A percentile compares a stretch with the other conserved stretches of the same genome.
These are phyloP conservation scores for Bombycilla garrulus DNA, from an alignment of 2,113 vertebrate genomes.

Conservation along the genomic window DNA sequence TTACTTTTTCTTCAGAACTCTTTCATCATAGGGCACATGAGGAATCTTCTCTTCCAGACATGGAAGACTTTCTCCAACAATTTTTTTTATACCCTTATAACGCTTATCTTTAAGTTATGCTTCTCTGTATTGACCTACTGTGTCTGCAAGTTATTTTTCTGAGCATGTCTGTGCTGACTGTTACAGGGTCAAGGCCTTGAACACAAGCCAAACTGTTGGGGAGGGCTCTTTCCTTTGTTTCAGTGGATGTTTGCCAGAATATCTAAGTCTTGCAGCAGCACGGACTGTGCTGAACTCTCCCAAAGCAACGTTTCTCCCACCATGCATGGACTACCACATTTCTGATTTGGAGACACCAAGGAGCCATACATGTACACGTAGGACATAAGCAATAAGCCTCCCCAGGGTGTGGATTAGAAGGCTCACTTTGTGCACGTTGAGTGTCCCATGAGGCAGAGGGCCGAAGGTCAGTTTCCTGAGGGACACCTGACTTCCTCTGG, in stretches of 20 bases:
- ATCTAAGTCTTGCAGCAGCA: neutral
- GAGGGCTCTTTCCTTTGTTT: conserved; percentile 25
- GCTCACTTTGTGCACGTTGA: neutral
- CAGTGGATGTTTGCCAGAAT: conserved; percentile 1
- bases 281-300: neutral
- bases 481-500: neutral
- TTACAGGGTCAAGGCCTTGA: conserved; percentile 26
- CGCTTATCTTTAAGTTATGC: conserved; percentile 1
- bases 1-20: neutral
- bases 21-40: neutral
- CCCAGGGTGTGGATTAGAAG: neutral
- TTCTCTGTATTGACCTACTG: neutral
- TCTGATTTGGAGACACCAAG: neutral
- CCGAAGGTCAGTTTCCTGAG: neutral
- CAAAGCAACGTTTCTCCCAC: neutral
- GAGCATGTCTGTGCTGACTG: neutral
- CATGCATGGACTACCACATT: neutral
- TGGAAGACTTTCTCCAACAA: neutral
- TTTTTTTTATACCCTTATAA: neutral
- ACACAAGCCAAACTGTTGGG: neutral
- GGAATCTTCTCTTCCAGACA: neutral
- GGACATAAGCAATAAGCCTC: neutral
- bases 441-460: neutral
- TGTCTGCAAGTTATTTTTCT: conserved; percentile 43
- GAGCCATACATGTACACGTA: neutral